These are phyloP conservation scores for Neuroterus valhalla DNA, from an alignment of 1,140 invertebrate species.

Conservation along the genomic window DNA sequence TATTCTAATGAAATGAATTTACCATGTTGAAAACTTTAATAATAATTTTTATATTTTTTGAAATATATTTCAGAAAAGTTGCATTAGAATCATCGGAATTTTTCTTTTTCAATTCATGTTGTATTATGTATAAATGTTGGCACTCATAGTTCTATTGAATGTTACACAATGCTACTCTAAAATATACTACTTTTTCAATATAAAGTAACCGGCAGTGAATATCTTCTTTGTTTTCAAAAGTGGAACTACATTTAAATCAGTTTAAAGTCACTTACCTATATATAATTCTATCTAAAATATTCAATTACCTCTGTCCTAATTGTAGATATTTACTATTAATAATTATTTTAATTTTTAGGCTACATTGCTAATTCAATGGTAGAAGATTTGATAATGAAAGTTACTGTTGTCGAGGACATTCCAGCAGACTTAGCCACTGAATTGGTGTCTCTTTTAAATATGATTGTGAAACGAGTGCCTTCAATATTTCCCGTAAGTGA, in stretches of 20 bases:
- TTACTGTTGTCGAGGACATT: slow-evolving; percentile 81
- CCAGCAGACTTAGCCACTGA: slow-evolving; percentile 78
- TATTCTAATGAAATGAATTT: too few species aligned
- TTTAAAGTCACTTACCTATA: too few species aligned
- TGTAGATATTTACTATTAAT: slow-evolving; percentile 19
- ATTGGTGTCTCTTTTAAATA: slow-evolving; percentile 77
- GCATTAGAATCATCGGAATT: too few species aligned
- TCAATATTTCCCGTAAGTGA: slow-evolving; percentile 77
- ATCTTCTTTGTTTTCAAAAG: too few species aligned
- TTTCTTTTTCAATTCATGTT: too few species aligned
- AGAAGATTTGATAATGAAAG: slow-evolving; percentile 77
- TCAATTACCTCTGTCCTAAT: background rate
- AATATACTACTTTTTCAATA: slow-evolving; percentile 30
- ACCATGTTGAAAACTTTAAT: too few species aligned
- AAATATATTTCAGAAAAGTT: too few species aligned
- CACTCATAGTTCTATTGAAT: background rate
- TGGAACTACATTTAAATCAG: too few species aligned
- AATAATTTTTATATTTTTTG: too few species aligned
- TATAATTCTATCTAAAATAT: too few species aligned
- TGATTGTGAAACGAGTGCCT: slow-evolving; percentile 76
- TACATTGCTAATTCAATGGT: slow-evolving; percentile 79
- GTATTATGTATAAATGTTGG: too few species aligned
- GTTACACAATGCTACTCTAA: background rate
- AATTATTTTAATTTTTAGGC: slow-evolving; percentile 62
- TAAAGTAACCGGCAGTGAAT: background rate